Base-by-base conservation (phyloP, 1,140 invertebrate genomes). In the Eufriesea mexicana region DNA sequence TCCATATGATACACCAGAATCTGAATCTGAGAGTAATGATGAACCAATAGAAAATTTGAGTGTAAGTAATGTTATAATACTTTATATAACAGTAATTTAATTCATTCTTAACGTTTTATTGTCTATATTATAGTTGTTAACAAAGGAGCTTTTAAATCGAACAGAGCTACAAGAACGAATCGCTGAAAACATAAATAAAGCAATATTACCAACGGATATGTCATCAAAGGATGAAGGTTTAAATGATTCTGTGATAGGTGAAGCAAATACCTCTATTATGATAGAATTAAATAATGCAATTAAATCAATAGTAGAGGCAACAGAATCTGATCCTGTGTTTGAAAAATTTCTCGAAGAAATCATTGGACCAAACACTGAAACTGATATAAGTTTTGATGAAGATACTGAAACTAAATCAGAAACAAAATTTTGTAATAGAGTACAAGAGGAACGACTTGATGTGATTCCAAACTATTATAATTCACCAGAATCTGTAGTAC, bases 181-280 rank as follows among this genome's bases (percentile, higher is more conserved):
- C 64, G 94, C 95, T 23, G 94, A 95, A 77, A 95, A 95, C 85
- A 95, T 95, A 35, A 95, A 95, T 70, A 94, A 92, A 91, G 93
- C 92, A 9, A 93, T 94, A 61, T 83, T 90, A 68, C 89, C 91
- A 54, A 79, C 87, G 16, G 91, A 92, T 47, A 49, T 62, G n/a
- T 84, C 84, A 20, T 25, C 72, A 1, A 92, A 84, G 72, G 91
- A 93, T 35, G 89, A 91, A 9, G 88, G 72, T 25, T 49, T 90
- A 20, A 85, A 79, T 42, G 90, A 94, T 20, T 73, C 78, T 2
- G 6, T 79, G 0, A 62, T 70, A 9, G 84, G 89, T 35, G 91
- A 93, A 82, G 81, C 87, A 9, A 93, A 93, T 23, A 89, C 90
- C 20, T 92, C 94, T 70, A 90, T 95, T 10, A 91, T 94, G 89